These are phyloP conservation scores for Mizuhopecten yessoensis DNA, from an alignment of 1,140 invertebrate species.

Conservation along the genomic window DNA sequence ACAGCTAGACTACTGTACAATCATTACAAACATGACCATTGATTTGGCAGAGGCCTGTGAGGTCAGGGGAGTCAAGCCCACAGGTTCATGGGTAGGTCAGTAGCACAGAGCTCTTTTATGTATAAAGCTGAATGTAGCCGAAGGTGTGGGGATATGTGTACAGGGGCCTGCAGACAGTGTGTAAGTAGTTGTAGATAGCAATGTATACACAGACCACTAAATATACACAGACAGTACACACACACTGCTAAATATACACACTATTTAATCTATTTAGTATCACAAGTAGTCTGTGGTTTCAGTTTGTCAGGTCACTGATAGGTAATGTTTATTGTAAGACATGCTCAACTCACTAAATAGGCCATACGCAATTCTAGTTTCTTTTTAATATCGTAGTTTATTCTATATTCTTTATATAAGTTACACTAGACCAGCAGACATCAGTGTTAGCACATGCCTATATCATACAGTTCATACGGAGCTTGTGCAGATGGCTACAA, in stretches of 20 bases:
- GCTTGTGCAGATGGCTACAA: neutral
- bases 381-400: too few relatives aligned
- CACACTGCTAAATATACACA: constrained; percentile 16
- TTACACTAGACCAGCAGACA: neutral
- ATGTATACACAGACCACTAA: constrained; percentile 23
- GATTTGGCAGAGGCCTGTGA: constrained; percentile 20
- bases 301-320: constrained; percentile 14
- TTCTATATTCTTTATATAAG: neutral
- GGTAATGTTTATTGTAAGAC: neutral
- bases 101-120: constrained; percentile 25
- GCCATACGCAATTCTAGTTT: too few relatives aligned
- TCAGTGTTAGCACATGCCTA: too few relatives aligned
- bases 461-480: neutral
- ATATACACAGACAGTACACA: constrained; percentile 33
- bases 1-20: constrained; percentile 15
- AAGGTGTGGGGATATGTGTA: constrained; percentile 12
- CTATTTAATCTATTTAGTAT: neutral
- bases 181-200: constrained; percentile 28
- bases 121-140: constrained; percentile 19
- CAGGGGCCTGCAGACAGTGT: neutral
- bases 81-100: constrained; percentile 23
- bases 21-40: constrained; percentile 5
- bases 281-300: neutral
- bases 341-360: too few relatives aligned
- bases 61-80: constrained; percentile 30